Evolutionary conservation across 2,888 invertebrate species (phyloP).

Genomic region (Metopia argyrocephala): DNA sequence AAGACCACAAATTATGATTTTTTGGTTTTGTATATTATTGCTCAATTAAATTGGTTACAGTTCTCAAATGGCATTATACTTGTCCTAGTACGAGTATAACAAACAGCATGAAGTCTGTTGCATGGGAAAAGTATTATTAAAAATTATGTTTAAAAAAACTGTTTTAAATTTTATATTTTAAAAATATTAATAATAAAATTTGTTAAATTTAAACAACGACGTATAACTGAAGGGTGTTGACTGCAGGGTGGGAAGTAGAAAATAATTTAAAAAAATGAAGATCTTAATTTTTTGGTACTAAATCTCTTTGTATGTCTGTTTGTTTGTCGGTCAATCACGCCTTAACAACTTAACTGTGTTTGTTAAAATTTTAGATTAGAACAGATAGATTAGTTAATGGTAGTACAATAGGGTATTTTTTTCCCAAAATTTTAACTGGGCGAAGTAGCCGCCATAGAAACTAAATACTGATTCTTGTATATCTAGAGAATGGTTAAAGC

Average conservation of each 20-base stretch:
- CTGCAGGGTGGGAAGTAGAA: no score
- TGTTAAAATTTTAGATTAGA: no score
- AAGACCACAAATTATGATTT: slow-evolving; percentile 31
- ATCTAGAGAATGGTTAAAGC: no score
- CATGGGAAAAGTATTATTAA: slow-evolving; percentile 46
- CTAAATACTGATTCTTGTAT: no score
- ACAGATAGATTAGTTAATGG: no score
- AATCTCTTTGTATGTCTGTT: no score
- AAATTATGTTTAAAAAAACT: slow-evolving; percentile 49
- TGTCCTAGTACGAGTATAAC: neutral
- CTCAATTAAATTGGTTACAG: slow-evolving; percentile 51
- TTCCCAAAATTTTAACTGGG: no score
- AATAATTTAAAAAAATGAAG: slow-evolving; percentile 36
- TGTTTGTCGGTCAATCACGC: no score
- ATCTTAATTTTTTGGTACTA: no score
- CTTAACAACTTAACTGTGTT: no score
- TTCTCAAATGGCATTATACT: slow-evolving; percentile 33
- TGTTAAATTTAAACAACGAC: slow-evolving; percentile 22
- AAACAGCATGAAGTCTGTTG: slow-evolving; percentile 20
- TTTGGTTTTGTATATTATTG: slow-evolving; percentile 21
- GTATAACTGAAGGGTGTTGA: slow-evolving; percentile 56
- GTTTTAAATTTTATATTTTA: neutral
- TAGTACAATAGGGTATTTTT: no score
- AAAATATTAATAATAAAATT: slow-evolving; percentile 26
- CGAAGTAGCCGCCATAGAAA: no score